Percentiles rank a stretch among this genome's conserved stretches.
These are phyloP conservation scores for Drosophila kuntzei DNA, from an alignment of 2,888 invertebrate genomes.

Conservation along the genomic window DNA sequence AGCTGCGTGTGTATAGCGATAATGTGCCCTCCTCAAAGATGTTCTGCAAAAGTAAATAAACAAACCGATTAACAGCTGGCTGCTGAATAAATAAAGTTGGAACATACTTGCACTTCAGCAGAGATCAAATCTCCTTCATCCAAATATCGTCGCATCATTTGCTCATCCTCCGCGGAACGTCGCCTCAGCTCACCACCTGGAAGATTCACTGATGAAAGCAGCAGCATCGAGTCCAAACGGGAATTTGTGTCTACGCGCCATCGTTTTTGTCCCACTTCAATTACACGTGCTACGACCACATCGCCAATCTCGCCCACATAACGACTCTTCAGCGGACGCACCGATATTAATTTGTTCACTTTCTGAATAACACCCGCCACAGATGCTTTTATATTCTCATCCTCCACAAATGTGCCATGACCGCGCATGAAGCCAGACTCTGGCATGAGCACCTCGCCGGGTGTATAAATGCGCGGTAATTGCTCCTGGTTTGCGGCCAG, in stretches of 20 bases:
- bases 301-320: conserved; percentile 98
- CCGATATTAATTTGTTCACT: conserved; percentile 97
- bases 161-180: conserved; percentile 97
- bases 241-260: conserved; percentile 99
- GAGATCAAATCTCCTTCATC: conserved; percentile 98
- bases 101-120: conserved; percentile 94
- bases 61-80: no score
- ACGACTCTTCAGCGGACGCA: conserved; percentile 95
- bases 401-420: conserved; percentile 97
- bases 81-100: not conserved
- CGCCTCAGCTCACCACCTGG: conserved; percentile 98
- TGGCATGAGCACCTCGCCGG: conserved; percentile 94
- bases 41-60: conserved; percentile 85
- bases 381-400: conserved; percentile 94
- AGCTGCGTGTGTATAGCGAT: conserved; percentile 96
- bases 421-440: conserved; percentile 90
- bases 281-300: conserved; percentile 97
- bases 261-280: conserved; percentile 96
- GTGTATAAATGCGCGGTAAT: conserved; percentile 91
- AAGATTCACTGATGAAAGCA: conserved; percentile 96
- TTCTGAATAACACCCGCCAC: conserved; percentile 97
- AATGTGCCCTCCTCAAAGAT: conserved; percentile 96
- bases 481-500: conserved; percentile 86
- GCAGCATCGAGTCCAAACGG: conserved; percentile 93
- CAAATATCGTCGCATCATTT: conserved; percentile 97